phyloP scores from a whole-genome alignment of 37 sponge, comb jelly and placozoan genomes.

The Agelas oroides region DNA sequence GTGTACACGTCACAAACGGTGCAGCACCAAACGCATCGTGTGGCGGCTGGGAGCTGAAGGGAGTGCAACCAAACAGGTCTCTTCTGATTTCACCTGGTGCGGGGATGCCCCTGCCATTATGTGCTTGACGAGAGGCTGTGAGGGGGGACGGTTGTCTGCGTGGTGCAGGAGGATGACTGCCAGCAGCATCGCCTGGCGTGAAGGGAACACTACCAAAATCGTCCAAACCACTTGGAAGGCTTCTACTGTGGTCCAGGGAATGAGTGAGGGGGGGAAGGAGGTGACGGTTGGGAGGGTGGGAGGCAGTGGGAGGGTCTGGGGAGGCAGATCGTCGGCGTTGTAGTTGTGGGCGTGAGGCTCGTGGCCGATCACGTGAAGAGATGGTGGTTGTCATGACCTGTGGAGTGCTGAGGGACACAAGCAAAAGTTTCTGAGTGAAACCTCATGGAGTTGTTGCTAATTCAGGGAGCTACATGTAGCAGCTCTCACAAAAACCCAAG shows the following conservation, averaged over 20 bases:
- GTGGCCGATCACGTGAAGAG: constrained; percentile 65
- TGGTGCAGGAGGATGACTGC: neutral
- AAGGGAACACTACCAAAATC: constrained; percentile 26
- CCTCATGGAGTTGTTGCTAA: no score
- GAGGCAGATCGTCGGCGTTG: neutral
- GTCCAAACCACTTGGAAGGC: constrained; percentile 9
- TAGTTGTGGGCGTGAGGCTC: constrained; percentile 3
- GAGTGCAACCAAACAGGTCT: constrained; percentile 45
- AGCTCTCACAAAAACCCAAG: no score
- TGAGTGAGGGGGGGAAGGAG: neutral
- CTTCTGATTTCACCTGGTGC: neutral
- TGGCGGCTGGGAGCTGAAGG: neutral
- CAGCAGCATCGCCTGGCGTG: neutral
- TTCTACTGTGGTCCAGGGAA: neutral
- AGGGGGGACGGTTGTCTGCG: neutral
- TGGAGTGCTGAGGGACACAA: no score
- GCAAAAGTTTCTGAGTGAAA: no score
- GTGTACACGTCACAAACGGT: neutral
- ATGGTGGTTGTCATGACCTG: constrained; percentile 58
- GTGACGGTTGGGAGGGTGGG: neutral
- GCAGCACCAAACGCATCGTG: constrained; percentile 21
- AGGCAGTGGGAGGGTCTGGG: neutral
- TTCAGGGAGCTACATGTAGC: no score
- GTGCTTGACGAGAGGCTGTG: no score
- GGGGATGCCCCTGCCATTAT: no score